phyloP scores from a whole-genome alignment of 2,113 vertebrate genomes.

The Aviceda subcristata region DNA sequence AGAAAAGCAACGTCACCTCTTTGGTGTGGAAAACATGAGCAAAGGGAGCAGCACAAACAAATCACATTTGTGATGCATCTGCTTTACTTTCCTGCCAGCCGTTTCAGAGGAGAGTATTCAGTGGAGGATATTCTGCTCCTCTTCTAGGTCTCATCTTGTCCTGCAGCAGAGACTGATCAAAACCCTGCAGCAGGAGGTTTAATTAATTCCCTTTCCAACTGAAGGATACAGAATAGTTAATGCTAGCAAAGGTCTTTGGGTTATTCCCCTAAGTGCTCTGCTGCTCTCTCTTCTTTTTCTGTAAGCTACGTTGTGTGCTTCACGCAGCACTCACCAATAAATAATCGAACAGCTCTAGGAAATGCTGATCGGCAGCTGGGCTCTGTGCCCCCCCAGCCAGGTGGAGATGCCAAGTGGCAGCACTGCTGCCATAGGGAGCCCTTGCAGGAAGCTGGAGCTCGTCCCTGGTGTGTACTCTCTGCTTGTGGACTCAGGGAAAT shows the following conservation, averaged over 20 bases:
- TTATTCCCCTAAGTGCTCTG: background rate
- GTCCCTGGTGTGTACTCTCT: background rate
- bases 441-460: background rate
- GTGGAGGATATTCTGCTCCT: background rate
- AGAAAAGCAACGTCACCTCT: background rate
- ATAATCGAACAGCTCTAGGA: constrained; percentile 16
- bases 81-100: background rate
- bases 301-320: background rate
- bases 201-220: constrained; percentile 25
- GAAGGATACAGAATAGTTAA: constrained; percentile 3
- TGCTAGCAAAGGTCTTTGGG: background rate
- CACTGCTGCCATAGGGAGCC: background rate
- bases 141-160: background rate
- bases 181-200: background rate
- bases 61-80: background rate
- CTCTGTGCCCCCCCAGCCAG: background rate
- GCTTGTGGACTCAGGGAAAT: background rate
- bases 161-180: background rate
- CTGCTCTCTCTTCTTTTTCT: background rate
- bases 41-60: background rate
- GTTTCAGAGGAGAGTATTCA: background rate
- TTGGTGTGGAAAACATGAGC: background rate
- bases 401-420: background rate
- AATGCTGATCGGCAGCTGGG: background rate
- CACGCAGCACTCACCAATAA: background rate